Evolutionary conservation across 2,888 invertebrate genomes (phyloP).

Genomic region (Drosophila mayaguana): DNA sequence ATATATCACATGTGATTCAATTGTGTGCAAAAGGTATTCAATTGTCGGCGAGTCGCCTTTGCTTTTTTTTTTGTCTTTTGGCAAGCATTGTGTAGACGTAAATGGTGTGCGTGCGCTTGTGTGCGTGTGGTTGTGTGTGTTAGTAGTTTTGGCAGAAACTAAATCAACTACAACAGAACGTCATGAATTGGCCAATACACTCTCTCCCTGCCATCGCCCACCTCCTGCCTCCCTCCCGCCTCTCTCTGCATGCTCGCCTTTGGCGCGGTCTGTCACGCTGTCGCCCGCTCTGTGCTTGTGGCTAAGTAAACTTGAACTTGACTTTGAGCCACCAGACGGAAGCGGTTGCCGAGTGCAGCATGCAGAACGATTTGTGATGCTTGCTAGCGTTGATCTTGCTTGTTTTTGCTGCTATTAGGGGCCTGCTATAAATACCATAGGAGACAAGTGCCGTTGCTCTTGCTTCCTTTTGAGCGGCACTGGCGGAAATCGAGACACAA

Average conservation of each 20-base stretch:
- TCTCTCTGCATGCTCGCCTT: neutral
- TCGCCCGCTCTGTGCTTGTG: constrained; percentile 11
- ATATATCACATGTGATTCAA: neutral
- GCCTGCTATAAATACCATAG: constrained; percentile 40
- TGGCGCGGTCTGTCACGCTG: constrained; percentile 16
- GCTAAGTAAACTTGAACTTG: constrained; percentile 62
- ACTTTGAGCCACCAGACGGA: constrained; percentile 46
- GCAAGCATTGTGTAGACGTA: constrained; percentile 11
- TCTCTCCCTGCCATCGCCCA: neutral
- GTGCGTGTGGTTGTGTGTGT: constrained; percentile 8
- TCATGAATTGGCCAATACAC: constrained; percentile 23
- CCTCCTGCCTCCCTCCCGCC: too few species aligned
- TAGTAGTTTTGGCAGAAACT: constrained; percentile 47
- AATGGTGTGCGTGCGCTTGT: constrained; percentile 11
- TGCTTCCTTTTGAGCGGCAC: constrained; percentile 51
- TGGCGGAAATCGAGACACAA: constrained; percentile 59
- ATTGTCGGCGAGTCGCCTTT: neutral
- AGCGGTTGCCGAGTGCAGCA: constrained; percentile 38
- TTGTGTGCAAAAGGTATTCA: constrained; percentile 6
- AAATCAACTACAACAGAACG: constrained; percentile 30
- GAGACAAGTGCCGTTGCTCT: constrained; percentile 43
- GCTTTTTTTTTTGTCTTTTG: neutral
- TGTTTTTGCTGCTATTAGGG: constrained; percentile 4
- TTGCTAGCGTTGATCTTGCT: constrained; percentile 11
- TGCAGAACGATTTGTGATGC: constrained; percentile 29